phyloP scores from a whole-genome alignment of 2,888 invertebrate species.

The Oeneis ivallda region DNA sequence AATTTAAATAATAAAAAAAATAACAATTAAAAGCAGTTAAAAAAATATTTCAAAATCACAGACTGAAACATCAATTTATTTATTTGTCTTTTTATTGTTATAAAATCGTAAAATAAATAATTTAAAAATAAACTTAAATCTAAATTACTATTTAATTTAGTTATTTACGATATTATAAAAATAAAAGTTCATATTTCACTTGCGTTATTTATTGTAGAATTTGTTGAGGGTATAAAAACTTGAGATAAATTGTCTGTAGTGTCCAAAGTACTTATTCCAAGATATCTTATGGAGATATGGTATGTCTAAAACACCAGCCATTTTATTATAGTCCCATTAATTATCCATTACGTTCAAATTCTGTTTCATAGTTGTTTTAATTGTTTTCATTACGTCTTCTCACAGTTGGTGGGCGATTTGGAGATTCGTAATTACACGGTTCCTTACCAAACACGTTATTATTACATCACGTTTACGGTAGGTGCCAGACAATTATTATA shows the following conservation, averaged over 20 bases:
- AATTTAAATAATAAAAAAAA: too few relatives aligned
- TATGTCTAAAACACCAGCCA: constrained; percentile 21
- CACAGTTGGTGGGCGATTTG: constrained; percentile 57
- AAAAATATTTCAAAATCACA: too few relatives aligned
- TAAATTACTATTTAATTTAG: too few relatives aligned
- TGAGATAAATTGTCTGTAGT: background rate
- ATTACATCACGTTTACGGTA: constrained; percentile 52
- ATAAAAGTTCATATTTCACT: too few relatives aligned
- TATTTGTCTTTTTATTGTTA: too few relatives aligned
- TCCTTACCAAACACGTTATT: constrained; percentile 53
- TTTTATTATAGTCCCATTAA: constrained; percentile 49
- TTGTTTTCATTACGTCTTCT: constrained; percentile 66
- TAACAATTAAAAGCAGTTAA: too few relatives aligned
- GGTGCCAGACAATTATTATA: constrained; percentile 41
- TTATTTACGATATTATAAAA: too few relatives aligned
- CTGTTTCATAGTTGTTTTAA: constrained; percentile 50
- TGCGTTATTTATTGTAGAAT: too few relatives aligned
- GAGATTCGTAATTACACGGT: constrained; percentile 58
- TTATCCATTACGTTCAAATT: constrained; percentile 57
- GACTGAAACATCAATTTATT: too few relatives aligned
- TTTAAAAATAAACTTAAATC: too few relatives aligned
- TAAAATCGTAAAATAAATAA: too few relatives aligned
- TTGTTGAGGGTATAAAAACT: too few relatives aligned
- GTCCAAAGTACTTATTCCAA: background rate
- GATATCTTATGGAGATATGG: constrained; percentile 9